Percentiles rank a stretch among this genome's conserved stretches.
Evolutionary conservation across 2,797 vertebrate species (phyloP).

Genomic region (Pangasius krempfi): DNA sequence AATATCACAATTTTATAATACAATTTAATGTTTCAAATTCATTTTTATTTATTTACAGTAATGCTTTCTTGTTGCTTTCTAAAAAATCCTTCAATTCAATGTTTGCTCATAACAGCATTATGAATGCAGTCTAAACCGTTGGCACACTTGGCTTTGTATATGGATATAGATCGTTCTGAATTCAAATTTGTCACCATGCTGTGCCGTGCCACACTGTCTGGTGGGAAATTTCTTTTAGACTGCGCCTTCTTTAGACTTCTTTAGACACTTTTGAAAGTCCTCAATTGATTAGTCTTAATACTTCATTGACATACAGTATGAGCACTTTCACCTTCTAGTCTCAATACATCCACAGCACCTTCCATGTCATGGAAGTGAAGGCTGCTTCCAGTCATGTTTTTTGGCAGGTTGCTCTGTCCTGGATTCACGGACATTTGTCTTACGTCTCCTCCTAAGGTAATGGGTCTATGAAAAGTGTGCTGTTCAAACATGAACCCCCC

Average conservation of each 20-base stretch:
- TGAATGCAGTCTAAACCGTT: not conserved
- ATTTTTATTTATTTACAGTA: not conserved
- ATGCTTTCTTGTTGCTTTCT: not conserved
- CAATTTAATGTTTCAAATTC: not conserved
- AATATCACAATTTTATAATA: not conserved
- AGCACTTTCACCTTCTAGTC: conserved; percentile 52
- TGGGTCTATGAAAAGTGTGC: conserved; percentile 83
- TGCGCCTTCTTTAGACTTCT: not conserved
- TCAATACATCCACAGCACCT: conserved; percentile 60
- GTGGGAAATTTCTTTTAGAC: not conserved
- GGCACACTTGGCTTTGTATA: not conserved
- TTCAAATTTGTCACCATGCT: not conserved
- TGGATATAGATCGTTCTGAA: not conserved
- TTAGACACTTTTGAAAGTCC: not conserved
- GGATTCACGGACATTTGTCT: conserved; percentile 87
- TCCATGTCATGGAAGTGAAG: conserved; percentile 43
- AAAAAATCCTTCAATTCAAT: not conserved
- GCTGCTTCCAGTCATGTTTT: conserved; percentile 36
- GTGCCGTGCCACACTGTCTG: not conserved
- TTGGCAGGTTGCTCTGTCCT: conserved; percentile 59
- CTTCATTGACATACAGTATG: not conserved
- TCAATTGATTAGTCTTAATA: not conserved
- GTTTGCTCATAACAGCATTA: not conserved
- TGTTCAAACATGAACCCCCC: conserved; percentile 82
- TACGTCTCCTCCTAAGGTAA: conserved; percentile 90